Base-by-base conservation (phyloP, 2,113 vertebrate genomes). In the Charina bottae region DNA sequence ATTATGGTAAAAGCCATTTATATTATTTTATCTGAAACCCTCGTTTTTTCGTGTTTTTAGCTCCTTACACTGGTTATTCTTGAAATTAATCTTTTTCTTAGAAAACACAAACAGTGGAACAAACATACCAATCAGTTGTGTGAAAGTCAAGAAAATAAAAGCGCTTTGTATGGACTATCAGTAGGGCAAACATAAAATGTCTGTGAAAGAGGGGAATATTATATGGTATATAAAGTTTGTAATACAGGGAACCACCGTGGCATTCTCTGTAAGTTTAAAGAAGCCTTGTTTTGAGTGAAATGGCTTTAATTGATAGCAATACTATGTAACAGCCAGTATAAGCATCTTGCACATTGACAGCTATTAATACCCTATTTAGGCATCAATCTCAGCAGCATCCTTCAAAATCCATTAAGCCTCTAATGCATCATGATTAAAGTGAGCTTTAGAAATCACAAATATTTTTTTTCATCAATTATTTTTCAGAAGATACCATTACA, bases 361-460 rank as follows among this genome's bases (percentile, higher is more conserved):
- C 15, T 78, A 37, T 78, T 33, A 37, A 19, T 21, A 78, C 33
- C 33, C 37, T 78, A 78, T 42, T 78, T 78, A 37, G 33, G 17
- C 6, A 78, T 42, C 72, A 37, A 26, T 9, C 28, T 84, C 58
- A 12, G n/a, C 88, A 87, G 46, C 12, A 84, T 28, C 23, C 37
- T 89, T 92, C 72, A 84, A 49, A 84, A 58, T 55, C 13, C 87
- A 89, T 84, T 62, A 92, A 92, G 49, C 46, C 62, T 89, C 62
- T 89, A 89, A 92, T 84, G 91, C 72, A 84, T 87, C 72, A 54
- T 89, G 46, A 86, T 59, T 85, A 91, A 89, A 83, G 17, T 54
- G 21, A 62, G 37, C 55, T 88, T 55, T 26, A 17, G 11, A 88
- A 56, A 55, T 59, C 37, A n/a, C 56, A 89, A 87, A 84, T 62